These are phyloP conservation scores for Climacteris rufus DNA, from an alignment of 2,113 vertebrate genomes.

Conservation along the genomic window DNA sequence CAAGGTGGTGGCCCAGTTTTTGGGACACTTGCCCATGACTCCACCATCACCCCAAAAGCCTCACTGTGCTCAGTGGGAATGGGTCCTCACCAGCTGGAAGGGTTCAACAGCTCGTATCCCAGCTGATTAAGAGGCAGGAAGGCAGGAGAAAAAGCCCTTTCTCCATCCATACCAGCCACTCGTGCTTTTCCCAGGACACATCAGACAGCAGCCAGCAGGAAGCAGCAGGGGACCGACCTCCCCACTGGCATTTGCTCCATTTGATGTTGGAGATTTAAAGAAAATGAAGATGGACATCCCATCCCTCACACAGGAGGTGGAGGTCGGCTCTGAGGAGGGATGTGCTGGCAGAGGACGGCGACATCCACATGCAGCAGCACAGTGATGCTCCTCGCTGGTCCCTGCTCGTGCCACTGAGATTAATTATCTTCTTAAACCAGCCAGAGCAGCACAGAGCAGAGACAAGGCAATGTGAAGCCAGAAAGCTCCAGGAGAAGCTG, in stretches of 20 bases:
- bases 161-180: background rate
- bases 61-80: accelerated
- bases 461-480: background rate
- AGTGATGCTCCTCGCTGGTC: background rate
- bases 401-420: background rate
- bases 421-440: background rate
- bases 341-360: accelerated
- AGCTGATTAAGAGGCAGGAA: background rate
- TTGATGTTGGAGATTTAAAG: background rate
- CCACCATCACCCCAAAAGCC: background rate
- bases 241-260: background rate
- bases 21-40: background rate
- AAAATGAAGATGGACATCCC: background rate
- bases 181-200: background rate
- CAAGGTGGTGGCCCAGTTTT: background rate
- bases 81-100: background rate
- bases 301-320: background rate
- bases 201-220: background rate
- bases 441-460: background rate
- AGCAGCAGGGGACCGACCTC: background rate
- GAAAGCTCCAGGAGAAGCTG: background rate
- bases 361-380: background rate
- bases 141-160: background rate
- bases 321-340: background rate
- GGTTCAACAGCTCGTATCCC: background rate